Conservation (phyloP, 1,140 invertebrate genomes). For the Bombus haemorrhoidalis region DNA sequence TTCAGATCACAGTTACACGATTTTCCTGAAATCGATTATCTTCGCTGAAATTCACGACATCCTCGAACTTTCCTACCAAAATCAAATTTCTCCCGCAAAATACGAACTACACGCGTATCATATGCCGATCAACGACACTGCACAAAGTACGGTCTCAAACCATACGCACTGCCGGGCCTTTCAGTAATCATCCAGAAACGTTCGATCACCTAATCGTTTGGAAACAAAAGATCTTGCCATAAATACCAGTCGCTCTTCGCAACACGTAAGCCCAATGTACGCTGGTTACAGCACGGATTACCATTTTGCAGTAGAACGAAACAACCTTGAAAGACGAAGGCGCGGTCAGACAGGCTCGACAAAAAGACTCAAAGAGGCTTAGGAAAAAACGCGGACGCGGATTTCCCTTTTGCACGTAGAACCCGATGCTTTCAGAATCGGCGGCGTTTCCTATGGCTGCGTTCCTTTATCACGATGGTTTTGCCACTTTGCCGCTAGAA, state of each 20-base stretch:
- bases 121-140: too few species aligned
- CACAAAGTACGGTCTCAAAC: too few species aligned
- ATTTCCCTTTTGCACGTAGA: neutral
- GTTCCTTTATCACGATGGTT: slow-evolving; percentile 73
- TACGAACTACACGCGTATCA: too few species aligned
- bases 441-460: slow-evolving; percentile 45
- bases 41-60: neutral
- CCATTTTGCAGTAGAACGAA: slow-evolving; percentile 58
- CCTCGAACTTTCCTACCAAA: neutral
- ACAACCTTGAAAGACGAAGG: slow-evolving; percentile 54
- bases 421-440: slow-evolving; percentile 25
- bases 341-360: slow-evolving; percentile 27
- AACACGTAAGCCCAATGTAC: neutral
- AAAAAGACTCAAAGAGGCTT: slow-evolving; percentile 25
- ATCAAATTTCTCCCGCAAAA: neutral
- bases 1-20: neutral
- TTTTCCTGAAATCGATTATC: neutral
- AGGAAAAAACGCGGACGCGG: neutral
- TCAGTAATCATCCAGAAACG: too few species aligned
- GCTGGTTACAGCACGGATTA: slow-evolving; percentile 25
- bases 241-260: too few species aligned
- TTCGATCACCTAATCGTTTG: too few species aligned
- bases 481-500: slow-evolving; percentile 71
- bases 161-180: too few species aligned
- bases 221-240: too few species aligned